phyloP scores from a whole-genome alignment of 2,113 vertebrate genomes.

The Lampris incognitus region DNA sequence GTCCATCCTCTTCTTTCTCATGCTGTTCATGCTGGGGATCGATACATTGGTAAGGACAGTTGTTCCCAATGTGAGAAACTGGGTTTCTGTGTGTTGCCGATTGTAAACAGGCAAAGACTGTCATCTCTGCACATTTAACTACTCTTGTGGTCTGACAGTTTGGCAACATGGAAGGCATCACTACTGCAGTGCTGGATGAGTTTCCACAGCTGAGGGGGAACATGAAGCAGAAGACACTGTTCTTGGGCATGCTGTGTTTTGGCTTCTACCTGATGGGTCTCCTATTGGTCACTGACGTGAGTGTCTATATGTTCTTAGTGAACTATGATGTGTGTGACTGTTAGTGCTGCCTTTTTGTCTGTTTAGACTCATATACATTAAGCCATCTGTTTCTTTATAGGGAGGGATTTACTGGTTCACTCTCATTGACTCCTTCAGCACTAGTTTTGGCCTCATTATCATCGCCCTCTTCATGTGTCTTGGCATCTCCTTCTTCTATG shows the following conservation, averaged over 20 bases:
- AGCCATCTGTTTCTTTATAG: slow-evolving; percentile 68
- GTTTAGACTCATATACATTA: slow-evolving; percentile 19
- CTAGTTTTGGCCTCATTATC: slow-evolving; percentile 89
- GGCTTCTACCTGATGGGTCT: slow-evolving; percentile 84
- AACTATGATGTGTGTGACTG: neutral
- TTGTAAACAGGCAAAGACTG: neutral
- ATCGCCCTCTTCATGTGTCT: slow-evolving; percentile 88
- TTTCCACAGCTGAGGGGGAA: slow-evolving; percentile 80
- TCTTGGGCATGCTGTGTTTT: slow-evolving; percentile 82
- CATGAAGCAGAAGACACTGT: slow-evolving; percentile 80
- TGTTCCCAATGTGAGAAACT: neutral
- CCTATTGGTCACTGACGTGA: slow-evolving; percentile 83
- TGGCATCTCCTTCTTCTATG: slow-evolving; percentile 88
- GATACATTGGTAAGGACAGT: slow-evolving; percentile 82
- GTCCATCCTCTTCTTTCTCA: slow-evolving; percentile 87
- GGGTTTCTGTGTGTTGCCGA: neutral
- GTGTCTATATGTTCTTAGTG: slow-evolving; percentile 35
- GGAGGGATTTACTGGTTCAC: slow-evolving; percentile 91
- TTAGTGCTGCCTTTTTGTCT: slow-evolving; percentile 9
- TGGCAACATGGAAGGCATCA: slow-evolving; percentile 89
- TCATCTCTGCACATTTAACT: neutral
- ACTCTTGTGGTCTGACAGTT: slow-evolving; percentile 73
- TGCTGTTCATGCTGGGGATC: slow-evolving; percentile 86
- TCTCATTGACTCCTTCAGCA: slow-evolving; percentile 87
- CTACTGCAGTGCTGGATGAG: slow-evolving; percentile 84